Base-by-base conservation (phyloP, 2,113 vertebrate species). In the Clarias macrocephalus region DNA sequence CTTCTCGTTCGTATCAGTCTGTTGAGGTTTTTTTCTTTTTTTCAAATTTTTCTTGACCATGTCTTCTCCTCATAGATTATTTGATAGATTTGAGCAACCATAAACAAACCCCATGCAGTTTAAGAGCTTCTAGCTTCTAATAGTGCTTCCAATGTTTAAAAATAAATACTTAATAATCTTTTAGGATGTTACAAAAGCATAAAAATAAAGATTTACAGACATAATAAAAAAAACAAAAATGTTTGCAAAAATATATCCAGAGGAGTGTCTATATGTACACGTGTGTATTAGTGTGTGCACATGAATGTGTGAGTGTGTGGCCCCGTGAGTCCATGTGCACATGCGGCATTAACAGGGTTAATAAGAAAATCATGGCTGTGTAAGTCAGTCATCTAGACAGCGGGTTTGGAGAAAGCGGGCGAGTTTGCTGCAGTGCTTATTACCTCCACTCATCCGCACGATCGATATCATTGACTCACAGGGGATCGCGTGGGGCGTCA, bases 381-480 rank as follows among this genome's bases (percentile, higher is more conserved):
- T 89, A 90, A 93, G 91, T 90, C 86, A 87, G 76, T 84, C 89
- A 82, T 83, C 79, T 85, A 68, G 54, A 89, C 84, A 91, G 84
- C 89, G 91, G 92, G 1, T 33, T 82, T 82, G 19, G 59, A 89
- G 88, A 90, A 88, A 89, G 19, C 65, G 81, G n/a, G 79, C 52
- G 90, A 87, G 90, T 48, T 48, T 48, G 48, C 91, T 91, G 88
- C 84, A 66, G 90, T 93, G 92, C 93, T 94, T 92, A 93, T 94
- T 95, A 95, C 90, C 92, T 94, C 93, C 93, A 93, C 90, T 94
- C 96, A 96, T 91, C 94, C 92, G 68, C 89, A 93, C 92, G 94
- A 95, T 96, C 94, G 70, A 94, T 95, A 93, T 89, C 94, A 95
- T 93, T 95, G 94, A 95, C 92, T 90, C 92, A 88, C 92, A 65